Evolutionary conservation across 2,888 invertebrate species (phyloP).

Genomic region (Agriopis aurantiaria): DNA sequence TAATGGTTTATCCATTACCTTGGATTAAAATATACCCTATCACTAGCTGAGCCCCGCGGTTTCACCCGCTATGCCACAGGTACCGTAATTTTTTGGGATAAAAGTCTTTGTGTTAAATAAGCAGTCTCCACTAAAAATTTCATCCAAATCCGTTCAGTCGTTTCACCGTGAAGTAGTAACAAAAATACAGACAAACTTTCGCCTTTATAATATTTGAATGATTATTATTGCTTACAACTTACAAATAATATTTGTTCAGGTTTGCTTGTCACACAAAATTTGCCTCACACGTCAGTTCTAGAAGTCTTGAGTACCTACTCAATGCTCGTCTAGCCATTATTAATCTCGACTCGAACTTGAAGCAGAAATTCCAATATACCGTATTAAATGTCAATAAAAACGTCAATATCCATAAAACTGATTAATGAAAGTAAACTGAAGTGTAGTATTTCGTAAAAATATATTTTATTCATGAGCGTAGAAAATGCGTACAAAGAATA

Average conservation of each 20-base stretch:
- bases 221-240: background rate
- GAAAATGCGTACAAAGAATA: background rate
- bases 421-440: slow-evolving; percentile 5
- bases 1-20: too few relatives aligned
- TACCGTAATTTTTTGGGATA: too few relatives aligned
- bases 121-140: too few relatives aligned
- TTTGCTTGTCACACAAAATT: background rate
- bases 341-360: background rate
- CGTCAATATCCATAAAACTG: slow-evolving; percentile 14
- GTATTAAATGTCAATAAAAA: slow-evolving; percentile 13
- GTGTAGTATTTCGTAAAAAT: background rate
- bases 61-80: too few relatives aligned
- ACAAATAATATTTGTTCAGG: background rate
- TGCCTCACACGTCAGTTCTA: background rate
- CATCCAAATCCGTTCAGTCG: too few relatives aligned
- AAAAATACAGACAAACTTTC: too few relatives aligned
- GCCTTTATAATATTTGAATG: too few relatives aligned
- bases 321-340: background rate
- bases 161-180: too few relatives aligned
- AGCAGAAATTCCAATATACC: background rate
- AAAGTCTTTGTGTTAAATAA: too few relatives aligned
- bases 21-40: too few relatives aligned
- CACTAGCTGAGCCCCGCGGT: too few relatives aligned
- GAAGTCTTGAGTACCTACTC: background rate
- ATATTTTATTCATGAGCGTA: slow-evolving; percentile 7